Evolutionary conservation across 1,140 invertebrate genomes (phyloP).

Genomic region (Ectropis grisescens): DNA sequence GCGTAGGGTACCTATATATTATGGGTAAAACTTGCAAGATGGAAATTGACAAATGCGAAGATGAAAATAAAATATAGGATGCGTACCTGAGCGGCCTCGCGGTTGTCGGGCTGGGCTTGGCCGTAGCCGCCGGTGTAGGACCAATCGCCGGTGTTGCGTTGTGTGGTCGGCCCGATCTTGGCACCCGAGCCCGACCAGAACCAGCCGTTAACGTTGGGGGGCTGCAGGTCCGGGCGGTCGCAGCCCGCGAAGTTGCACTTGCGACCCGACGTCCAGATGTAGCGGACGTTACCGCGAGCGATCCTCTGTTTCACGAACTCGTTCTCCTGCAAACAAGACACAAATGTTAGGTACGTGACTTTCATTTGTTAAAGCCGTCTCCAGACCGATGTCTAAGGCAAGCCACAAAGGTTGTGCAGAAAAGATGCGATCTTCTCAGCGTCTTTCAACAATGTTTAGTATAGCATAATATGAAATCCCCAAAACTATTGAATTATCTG

Average conservation of each 20-base stretch:
- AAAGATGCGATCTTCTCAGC: too few species aligned
- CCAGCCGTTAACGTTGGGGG: conserved; percentile 91
- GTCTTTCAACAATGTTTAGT: too few species aligned
- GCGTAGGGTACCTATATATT: too few species aligned
- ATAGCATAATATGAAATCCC: too few species aligned
- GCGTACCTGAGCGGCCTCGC: conserved; percentile 90
- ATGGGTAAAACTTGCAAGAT: too few species aligned
- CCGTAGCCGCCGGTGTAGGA: conserved; percentile 88
- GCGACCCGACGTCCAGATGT: conserved; percentile 92
- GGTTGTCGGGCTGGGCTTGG: conserved; percentile 89
- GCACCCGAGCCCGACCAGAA: conserved; percentile 94
- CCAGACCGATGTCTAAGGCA: too few species aligned
- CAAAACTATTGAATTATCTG: too few species aligned
- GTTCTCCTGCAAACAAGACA: conserved; percentile 75
- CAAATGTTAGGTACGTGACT: too few species aligned
- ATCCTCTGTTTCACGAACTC: conserved; percentile 91
- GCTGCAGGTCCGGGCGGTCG: conserved; percentile 87
- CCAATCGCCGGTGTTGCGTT: conserved; percentile 91
- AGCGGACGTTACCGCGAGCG: conserved; percentile 78
- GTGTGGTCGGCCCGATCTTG: conserved; percentile 89
- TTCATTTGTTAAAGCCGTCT: too few species aligned
- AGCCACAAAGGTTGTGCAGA: too few species aligned
- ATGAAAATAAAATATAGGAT: too few species aligned
- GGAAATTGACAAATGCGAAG: too few species aligned
- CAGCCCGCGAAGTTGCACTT: conserved; percentile 95